Base-by-base conservation (phyloP, 2,888 invertebrate species). In the Cryptocheilus praepositus region DNA sequence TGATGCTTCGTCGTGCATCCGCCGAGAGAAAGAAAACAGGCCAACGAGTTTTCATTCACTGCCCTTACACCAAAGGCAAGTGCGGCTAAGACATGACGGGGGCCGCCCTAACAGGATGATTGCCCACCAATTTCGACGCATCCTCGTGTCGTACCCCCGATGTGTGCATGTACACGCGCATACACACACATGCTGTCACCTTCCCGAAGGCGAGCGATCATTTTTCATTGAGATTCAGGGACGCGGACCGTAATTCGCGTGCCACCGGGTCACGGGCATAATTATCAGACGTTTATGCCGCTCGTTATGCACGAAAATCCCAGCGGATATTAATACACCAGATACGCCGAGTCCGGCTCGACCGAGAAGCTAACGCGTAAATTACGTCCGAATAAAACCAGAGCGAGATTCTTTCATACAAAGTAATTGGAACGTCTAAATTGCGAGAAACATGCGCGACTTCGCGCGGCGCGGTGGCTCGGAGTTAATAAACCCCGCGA, bases 21-120 rank as follows among this genome's bases (percentile, higher is more conserved):
- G 61, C 54, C 61, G 65, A 65, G 54, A 66, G 63, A 54, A 64
- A 52, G 43, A 15, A 19, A 43, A 43, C 22, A 43, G 52, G 28
- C 61, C 69, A 54, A 68, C 58, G 25, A 58, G 61, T 68, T 71
- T 71, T 64, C 70, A 68, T 69, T 69, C 64, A 69, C 28, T 61
- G 58, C 54, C 64, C 58, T 71, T 64, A 54, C 49, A 52, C 46
- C n/a, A 57, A 58, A 46, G 54, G 44, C 11, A 22, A 52, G 18
- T 18, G n/a, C 22, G 44, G 54, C 45, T 25, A 43, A 28, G 28
- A 19, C n/a, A 62, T 7, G 51, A 59, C 53, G 51, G 59, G 36
- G 43, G 46, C 56, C 45, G 55, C n/a, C 53, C 61, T 49, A 61
- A 57, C 61, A 22, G 55, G 58, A 55, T 45, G 52, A 62, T 62